Base-by-base conservation (phyloP, 2,888 invertebrate species). In the Cheiracanthium punctorium region DNA sequence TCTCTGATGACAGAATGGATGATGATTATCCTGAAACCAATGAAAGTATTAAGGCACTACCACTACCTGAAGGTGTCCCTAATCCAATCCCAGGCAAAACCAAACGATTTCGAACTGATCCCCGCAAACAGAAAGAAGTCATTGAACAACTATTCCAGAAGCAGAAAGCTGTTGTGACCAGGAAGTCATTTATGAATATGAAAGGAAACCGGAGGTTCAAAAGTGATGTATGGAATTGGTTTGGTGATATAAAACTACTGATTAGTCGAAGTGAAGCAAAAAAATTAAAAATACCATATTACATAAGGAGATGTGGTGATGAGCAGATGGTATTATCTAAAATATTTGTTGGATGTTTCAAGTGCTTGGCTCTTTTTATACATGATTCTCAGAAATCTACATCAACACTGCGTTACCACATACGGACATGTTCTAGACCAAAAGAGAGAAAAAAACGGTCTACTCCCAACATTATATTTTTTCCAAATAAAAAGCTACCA, bases 191-290 rank as follows among this genome's bases (percentile, higher is more conserved):
- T 24, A 87, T 87, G 86, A 87, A 87, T 32, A 81, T 87, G 79
- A 87, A 87, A 32, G 86, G 86, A 17, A 87, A 87, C 58, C 43
- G 79, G 0, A 28, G 86, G 1, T 87, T 87, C 41, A 87, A 87
- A 52, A 87, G 86, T 41, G 86, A 87, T 73, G 86, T 87, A 7
- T 87, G 86, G 86, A 87, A 80, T 32, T 87, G 86, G 80, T 87
- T 87, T 67, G 86, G 86, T 17, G 86, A 87, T 41, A 87, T 87
- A 28, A 87, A 76, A 17, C 32, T 87, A 14, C 76, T 87, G 14
- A 87, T 87, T 17, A 81, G 81, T 69, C 64, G 86, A 24, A 81
- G 81, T 65, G 86, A 87, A 65, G 86, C 86, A 17, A 87, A 87
- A 28, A 71, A 81, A 65, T 58, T 87, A 0, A 87, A 87, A 41